Evolutionary conservation across 2,888 invertebrate genomes (phyloP).

Genomic region (Phortica okadai): DNA sequence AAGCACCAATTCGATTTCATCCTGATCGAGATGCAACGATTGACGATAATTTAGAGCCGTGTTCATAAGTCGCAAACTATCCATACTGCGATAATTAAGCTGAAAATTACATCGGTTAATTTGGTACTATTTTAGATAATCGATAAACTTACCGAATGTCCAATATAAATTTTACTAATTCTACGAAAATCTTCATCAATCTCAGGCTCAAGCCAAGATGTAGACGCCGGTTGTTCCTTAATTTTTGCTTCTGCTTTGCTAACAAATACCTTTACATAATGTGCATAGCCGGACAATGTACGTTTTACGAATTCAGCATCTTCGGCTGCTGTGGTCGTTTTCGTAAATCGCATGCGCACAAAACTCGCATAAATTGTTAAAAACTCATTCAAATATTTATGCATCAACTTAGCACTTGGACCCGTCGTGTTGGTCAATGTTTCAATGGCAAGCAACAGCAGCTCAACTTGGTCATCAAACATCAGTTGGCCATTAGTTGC

Average conservation of each 20-base stretch:
- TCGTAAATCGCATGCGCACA: conserved; percentile 35
- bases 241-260: conserved; percentile 34
- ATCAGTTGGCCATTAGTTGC: conserved; percentile 11
- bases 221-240: conserved; percentile 4
- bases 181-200: conserved; percentile 69
- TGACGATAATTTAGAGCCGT: conserved; percentile 65
- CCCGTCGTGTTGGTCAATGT: conserved; percentile 58
- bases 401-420: conserved; percentile 53
- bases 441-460: conserved; percentile 66
- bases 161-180: conserved; percentile 74
- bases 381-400: conserved; percentile 51
- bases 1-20: conserved; percentile 73
- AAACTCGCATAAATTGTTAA: conserved; percentile 49
- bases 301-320: neutral
- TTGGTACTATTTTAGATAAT: neutral
- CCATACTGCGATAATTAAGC: conserved; percentile 70
- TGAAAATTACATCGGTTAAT: conserved; percentile 36
- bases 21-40: conserved; percentile 69
- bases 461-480: conserved; percentile 55
- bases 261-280: conserved; percentile 51
- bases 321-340: neutral
- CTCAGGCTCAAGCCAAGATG: no score
- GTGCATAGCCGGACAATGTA: conserved; percentile 50
- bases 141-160: conserved; percentile 67
- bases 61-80: conserved; percentile 69